Evolutionary conservation across 2,797 vertebrate genomes (phyloP).

Genomic region (Neosilurus hyrtlii): DNA sequence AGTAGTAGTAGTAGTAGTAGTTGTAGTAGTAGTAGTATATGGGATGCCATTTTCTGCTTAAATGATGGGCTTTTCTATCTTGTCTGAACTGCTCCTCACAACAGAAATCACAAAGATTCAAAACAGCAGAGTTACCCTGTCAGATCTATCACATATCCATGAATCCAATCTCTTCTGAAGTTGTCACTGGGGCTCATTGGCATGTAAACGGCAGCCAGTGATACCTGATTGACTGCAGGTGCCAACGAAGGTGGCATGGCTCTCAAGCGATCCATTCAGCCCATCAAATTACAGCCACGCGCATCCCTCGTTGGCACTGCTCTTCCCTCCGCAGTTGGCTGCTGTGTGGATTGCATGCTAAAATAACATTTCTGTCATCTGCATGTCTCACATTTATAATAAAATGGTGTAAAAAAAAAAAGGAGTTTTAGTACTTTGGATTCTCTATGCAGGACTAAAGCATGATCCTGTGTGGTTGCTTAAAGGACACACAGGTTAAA

Average conservation of each 20-base stretch:
- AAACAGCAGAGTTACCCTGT: conserved; percentile 10
- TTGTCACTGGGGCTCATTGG: conserved; percentile 37
- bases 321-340: conserved; percentile 34
- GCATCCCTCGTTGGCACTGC: conserved; percentile 7
- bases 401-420: conserved; percentile 11
- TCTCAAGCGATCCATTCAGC: conserved; percentile 27
- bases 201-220: conserved; percentile 30
- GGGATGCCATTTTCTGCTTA: not conserved
- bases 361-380: conserved; percentile 39
- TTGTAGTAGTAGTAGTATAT: not conserved
- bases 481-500: not conserved
- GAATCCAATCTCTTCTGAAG: conserved; percentile 15
- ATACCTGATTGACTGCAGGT: conserved; percentile 43
- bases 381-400: conserved; percentile 33
- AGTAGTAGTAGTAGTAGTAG: no score
- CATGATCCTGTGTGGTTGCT: not conserved
- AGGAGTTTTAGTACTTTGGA: conserved; percentile 1
- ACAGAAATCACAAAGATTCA: not conserved
- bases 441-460: conserved; percentile 34
- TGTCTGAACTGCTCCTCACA: not conserved
- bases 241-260: conserved; percentile 16
- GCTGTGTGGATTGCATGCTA: conserved; percentile 35
- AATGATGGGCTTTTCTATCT: conserved; percentile 4
- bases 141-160: conserved; percentile 25
- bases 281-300: conserved; percentile 30